Evolutionary conservation across 2,797 vertebrate species (phyloP), one percentile per base, ranked within the genome.

Genomic region (Oreortyx pictus): DNA sequence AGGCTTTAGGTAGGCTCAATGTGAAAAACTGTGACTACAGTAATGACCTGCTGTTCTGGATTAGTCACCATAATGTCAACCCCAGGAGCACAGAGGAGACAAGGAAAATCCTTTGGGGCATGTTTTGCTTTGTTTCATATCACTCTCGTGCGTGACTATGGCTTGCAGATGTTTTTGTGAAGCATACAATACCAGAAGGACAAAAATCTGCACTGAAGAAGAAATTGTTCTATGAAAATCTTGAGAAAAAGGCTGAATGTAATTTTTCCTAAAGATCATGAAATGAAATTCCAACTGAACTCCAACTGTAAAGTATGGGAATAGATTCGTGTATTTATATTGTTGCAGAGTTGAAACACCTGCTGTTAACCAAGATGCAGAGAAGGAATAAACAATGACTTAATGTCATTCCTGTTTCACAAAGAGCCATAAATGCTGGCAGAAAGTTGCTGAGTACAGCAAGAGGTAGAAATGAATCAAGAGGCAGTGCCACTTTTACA

Each of bases 321-420:
- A 37, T 9, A 72, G 76, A 31, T 7, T 44, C 16, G 20, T 8
- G 19, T 91, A 74, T 89, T 91, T 88, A 71, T 66, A 47, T 82
- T 89, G 78, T 10, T 29, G 62, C n/a, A 64, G 66, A 92, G 77
- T 0, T 76, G 85, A 89, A 86, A 83, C 60, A 66, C 39, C 12
- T 43, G 80, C 77, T 88, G 59, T 60, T 84, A 72, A 54, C 33
- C 0, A 2, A 89, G 82, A 78, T 73, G 50, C 60, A 91, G 60
- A 83, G 80, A 70, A 86, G 41, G 81, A 77, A 82, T 87, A 93
- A 95, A 96, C 94, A 95, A 74, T 71, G 71, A 79, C 80, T 91
- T 92, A 56, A 91, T 52, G 54, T 44, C 57, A 60, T n/a, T 86
- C 74, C 71, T 71, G 23, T 70, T 91, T 86, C 83, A 71, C 33